phyloP scores from a whole-genome alignment of 1,140 invertebrate genomes.

The Neuroterus valhalla region DNA sequence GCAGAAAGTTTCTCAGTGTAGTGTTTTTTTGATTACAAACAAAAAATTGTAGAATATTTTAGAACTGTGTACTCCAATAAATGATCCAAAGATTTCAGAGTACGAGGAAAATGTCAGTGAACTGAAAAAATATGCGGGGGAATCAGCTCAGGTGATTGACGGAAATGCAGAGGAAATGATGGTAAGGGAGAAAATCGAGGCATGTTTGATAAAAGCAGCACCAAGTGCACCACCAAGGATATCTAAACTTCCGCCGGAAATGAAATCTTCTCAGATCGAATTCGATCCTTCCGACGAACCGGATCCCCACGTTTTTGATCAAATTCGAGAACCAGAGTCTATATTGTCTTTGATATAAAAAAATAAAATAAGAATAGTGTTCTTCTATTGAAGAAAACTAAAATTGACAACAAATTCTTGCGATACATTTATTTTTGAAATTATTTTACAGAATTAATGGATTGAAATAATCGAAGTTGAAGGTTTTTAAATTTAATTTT shows the following conservation, averaged over 20 bases:
- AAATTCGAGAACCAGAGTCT: conserved; percentile 51
- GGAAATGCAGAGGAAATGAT: conserved; percentile 46
- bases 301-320: conserved; percentile 46
- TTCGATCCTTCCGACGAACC: conserved; percentile 62
- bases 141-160: conserved; percentile 55
- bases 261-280: conserved; percentile 56
- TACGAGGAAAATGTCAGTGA: conserved; percentile 50
- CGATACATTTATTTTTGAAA: no score
- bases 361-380: no score
- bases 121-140: conserved; percentile 57
- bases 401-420: no score
- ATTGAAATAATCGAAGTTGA: no score
- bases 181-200: conserved; percentile 58
- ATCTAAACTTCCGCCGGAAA: conserved; percentile 34
- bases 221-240: conserved; percentile 45
- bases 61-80: neutral
- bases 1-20: no score
- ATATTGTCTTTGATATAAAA: conserved; percentile 51
- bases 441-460: no score
- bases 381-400: no score
- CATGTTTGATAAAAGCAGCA: conserved; percentile 54
- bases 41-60: neutral
- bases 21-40: neutral
- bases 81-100: conserved; percentile 44
- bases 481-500: no score